Conservation (phyloP, 1,140 invertebrate species). For the Rhizoglyphus robini region DNA sequence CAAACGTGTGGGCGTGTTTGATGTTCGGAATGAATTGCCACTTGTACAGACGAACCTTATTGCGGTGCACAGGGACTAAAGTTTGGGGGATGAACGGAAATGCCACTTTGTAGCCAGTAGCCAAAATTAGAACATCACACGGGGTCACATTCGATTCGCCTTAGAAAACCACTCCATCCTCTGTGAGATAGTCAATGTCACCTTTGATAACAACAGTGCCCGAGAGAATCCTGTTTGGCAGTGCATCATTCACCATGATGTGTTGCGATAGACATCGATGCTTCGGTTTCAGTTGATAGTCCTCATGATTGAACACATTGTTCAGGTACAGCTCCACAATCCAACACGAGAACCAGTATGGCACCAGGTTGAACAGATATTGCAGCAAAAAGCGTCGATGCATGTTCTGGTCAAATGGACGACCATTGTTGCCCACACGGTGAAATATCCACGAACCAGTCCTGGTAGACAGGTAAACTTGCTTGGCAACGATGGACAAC, state of each 20-base stretch:
- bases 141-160: constrained; percentile 21
- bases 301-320: constrained; percentile 37
- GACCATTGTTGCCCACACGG: constrained; percentile 32
- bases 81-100: constrained; percentile 33
- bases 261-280: constrained; percentile 40
- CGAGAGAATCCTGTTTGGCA: too few species aligned
- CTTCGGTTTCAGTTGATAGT: too few species aligned
- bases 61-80: constrained; percentile 22
- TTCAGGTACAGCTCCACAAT: constrained; percentile 25
- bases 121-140: too few species aligned
- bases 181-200: too few species aligned
- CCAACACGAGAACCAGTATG: constrained; percentile 21
- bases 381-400: constrained; percentile 22
- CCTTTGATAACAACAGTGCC: too few species aligned
- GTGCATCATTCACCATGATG: constrained; percentile 42
- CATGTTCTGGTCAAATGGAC: constrained; percentile 29
- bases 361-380: constrained; percentile 19
- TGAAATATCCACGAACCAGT: constrained; percentile 38
- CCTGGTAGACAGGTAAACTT: constrained; percentile 36
- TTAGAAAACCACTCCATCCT: constrained; percentile 33
- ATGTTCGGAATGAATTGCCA: constrained; percentile 19
- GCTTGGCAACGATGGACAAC: constrained; percentile 24
- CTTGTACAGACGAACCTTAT: constrained; percentile 22
- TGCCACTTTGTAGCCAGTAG: constrained; percentile 33
- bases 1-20: constrained; percentile 31